These are phyloP conservation scores for Pammene fasciana DNA, from an alignment of 2,888 invertebrate species.

Conservation along the genomic window DNA sequence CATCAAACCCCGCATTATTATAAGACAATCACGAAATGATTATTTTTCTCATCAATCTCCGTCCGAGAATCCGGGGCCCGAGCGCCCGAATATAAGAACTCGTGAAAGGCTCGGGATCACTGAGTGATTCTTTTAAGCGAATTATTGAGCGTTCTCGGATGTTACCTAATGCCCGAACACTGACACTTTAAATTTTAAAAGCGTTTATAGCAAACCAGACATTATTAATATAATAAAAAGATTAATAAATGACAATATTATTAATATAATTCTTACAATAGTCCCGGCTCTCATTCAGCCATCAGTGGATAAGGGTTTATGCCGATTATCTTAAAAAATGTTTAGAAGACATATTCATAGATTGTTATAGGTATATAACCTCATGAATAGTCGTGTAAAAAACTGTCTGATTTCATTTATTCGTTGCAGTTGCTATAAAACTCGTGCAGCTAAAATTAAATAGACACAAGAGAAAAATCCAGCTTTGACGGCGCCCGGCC, in stretches of 20 bases:
- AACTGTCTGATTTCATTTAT: conserved; percentile 3
- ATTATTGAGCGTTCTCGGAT: conserved; percentile 24
- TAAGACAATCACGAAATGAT: conserved; percentile 49
- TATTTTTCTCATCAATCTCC: conserved; percentile 51
- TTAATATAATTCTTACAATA: too few species aligned
- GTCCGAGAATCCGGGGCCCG: conserved; percentile 15
- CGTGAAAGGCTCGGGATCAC: conserved; percentile 3
- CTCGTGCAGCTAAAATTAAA: conserved; percentile 20
- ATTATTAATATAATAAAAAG: too few species aligned
- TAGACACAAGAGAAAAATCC: conserved; percentile 16
- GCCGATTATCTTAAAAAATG: too few species aligned
- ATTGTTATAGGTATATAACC: too few species aligned
- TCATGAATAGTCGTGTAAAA: background rate
- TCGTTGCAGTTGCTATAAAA: conserved; percentile 2
- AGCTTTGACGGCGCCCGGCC: conserved; percentile 22
- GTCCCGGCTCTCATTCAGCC: too few species aligned
- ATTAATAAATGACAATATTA: too few species aligned
- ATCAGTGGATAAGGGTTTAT: too few species aligned
- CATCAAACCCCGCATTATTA: conserved; percentile 43
- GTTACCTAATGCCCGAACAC: conserved; percentile 17
- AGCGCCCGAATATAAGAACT: conserved; percentile 28
- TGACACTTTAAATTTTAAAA: background rate
- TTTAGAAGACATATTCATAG: too few species aligned
- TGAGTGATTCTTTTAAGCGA: conserved; percentile 32
- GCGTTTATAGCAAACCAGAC: too few species aligned